Evolutionary conservation across 2,888 invertebrate genomes (phyloP), one percentile per base, ranked within the genome.

Genomic region (Chymomyza procnemis): DNA sequence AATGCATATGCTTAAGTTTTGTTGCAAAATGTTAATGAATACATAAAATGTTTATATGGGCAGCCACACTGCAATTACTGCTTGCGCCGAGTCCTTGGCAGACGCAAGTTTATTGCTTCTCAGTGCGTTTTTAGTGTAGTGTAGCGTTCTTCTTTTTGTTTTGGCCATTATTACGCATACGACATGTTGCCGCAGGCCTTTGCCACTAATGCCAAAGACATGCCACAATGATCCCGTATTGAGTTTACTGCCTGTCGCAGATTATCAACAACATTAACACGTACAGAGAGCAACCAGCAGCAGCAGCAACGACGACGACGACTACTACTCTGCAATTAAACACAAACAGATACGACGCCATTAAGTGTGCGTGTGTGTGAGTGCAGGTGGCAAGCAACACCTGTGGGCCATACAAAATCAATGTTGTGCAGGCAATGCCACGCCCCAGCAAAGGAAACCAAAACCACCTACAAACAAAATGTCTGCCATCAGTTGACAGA

Each of bases 241-340:
- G 34, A 41, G 34, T 41, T 12, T 41, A 41, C 34, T 41, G 34
- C 34, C 12, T 41, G n/a, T 16, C 22, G 26, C 56, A 56, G 30
- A 19, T 16, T 56, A 22, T 22, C 21, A 56, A 26, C 56, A 22
- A 56, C 22, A 56, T n/a, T 30, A 56, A 56, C 56, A 56, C 22
- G 16, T 26, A 56, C 22, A 16, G 22, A 1, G 12, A 21, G 21
- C 22, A 12, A n/a, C 56, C 8, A 16, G 26, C n/a, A n/a, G n/a
- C n/a, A n/a, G n/a, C n/a, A n/a, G n/a, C n/a, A n/a, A n/a, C n/a
- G n/a, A n/a, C n/a, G n/a, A n/a, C n/a, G n/a, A n/a, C n/a, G n/a
- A n/a, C n/a, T n/a, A 26, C 12, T 52, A 19, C 18, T 52, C 34
- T 41, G 34, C 34, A 41, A 41, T 41, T 41, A 41, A 41, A 41